These are phyloP conservation scores for Gasterosteus nipponicus DNA, from an alignment of 2,113 vertebrate genomes.

Conservation along the genomic window DNA sequence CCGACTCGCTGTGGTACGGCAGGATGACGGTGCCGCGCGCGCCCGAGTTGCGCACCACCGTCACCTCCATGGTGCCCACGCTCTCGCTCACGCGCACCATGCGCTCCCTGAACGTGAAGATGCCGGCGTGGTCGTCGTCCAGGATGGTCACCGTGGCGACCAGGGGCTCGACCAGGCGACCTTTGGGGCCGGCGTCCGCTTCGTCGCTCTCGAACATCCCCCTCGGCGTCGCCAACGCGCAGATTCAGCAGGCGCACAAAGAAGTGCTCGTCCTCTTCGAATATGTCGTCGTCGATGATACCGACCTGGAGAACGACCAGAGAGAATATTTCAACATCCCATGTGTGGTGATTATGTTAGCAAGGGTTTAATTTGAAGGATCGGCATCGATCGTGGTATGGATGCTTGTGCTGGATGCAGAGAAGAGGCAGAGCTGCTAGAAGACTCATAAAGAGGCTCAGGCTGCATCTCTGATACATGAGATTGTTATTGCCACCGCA, in stretches of 20 bases:
- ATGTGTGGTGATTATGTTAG: background rate
- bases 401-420: slow-evolving; percentile 1
- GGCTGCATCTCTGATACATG: slow-evolving; percentile 3
- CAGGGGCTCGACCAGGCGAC: slow-evolving; percentile 85
- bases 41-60: slow-evolving; percentile 90
- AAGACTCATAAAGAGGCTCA: slow-evolving; percentile 5
- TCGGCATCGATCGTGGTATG: background rate
- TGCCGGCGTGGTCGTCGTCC: slow-evolving; percentile 97
- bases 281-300: slow-evolving; percentile 97
- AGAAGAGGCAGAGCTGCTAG: background rate
- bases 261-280: slow-evolving; percentile 98
- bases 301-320: slow-evolving; percentile 79
- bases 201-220: slow-evolving; percentile 94
- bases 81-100: slow-evolving; percentile 91
- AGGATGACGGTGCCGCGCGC: slow-evolving; percentile 93
- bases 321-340: background rate
- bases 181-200: slow-evolving; percentile 84
- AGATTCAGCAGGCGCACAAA: slow-evolving; percentile 95
- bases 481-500: background rate
- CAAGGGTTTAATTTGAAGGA: background rate
- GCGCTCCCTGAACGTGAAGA: slow-evolving; percentile 92
- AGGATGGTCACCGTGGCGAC: slow-evolving; percentile 95
- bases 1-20: slow-evolving; percentile 90
- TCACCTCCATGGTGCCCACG: slow-evolving; percentile 93
- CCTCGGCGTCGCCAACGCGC: slow-evolving; percentile 90